Base-by-base conservation (phyloP, 2,797 vertebrate species). In the Acrossocheilus wenchowensis region DNA sequence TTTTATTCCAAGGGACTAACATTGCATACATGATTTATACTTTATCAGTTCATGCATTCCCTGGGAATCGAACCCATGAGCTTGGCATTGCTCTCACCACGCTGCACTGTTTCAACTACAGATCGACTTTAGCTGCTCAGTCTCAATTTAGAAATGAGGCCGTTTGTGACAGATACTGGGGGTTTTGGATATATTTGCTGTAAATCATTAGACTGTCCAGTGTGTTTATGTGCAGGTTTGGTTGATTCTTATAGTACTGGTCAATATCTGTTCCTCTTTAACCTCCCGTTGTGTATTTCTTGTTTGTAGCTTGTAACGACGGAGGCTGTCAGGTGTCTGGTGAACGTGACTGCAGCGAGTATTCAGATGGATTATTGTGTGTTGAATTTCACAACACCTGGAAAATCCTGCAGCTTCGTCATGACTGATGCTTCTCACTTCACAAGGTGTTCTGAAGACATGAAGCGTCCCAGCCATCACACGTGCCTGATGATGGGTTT, bases 401-500 rank as follows among this genome's bases (percentile, higher is more conserved):
- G 93, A 1, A 69, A 30, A 7, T 89, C 89, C 74, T 98, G 97
- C 91, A 94, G 95, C 92, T 97, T 97, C 90, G 96, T 86, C 11
- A 50, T 86, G 0, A 80, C 86, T 2, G 90, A 91, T 9, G 78
- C 83, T 7, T 75, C 89, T 5, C 62, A 73, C 4, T 48, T 69
- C 10, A 10, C 83, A 1, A 72, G 73, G 85, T 97, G 97, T 87
- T 88, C 91, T 48, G 93, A 88, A 7, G 6, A 86, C 23, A 87
- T 79, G 74, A 74, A 43, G 5, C 72, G 87, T 62, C 92, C 89
- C 26, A 73, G 82, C 73, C 87, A 85, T 52, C 95, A 93, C 84
- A 91, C 92, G 87, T 98, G 97, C 87, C 86, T 82, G 34, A 68
- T 94, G 57, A 62, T 5, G 2, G 92, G 90, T 57, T 92, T 98